Percentiles rank a stretch among this genome's conserved stretches.
Conservation (phyloP, 2,113 vertebrate species). For the Anarrhichthys ocellatus region DNA sequence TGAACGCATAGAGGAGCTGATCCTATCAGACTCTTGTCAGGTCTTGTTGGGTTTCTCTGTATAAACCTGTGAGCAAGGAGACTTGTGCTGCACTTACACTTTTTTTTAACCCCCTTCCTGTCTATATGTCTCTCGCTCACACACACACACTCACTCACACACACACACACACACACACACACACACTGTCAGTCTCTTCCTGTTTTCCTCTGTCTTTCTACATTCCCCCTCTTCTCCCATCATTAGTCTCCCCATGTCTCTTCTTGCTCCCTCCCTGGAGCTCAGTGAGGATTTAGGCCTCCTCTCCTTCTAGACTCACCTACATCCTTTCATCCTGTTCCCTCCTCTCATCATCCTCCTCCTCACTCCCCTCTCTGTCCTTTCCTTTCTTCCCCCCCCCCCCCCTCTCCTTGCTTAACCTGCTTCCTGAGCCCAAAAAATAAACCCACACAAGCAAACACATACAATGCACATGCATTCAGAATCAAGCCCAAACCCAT, state of each 20-base stretch:
- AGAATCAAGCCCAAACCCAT: conserved; percentile 70
- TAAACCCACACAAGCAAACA: conserved; percentile 39
- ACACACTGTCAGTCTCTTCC: conserved; percentile 29
- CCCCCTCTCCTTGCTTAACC: conserved; percentile 52
- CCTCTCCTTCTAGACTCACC: conserved; percentile 70
- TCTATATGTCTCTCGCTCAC: conserved; percentile 16
- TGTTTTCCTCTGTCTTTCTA: conserved; percentile 41
- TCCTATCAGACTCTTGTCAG: conserved; percentile 68
- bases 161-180: conserved; percentile 5
- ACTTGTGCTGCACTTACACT: conserved; percentile 45
- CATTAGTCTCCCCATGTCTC: conserved; percentile 61
- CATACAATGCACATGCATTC: conserved; percentile 52
- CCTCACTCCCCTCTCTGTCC: background rate
- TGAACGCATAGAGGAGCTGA: conserved; percentile 52
- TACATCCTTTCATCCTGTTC: conserved; percentile 73
- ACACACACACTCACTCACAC: background rate
- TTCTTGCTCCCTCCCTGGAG: conserved; percentile 55
- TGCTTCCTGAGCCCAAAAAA: conserved; percentile 65
- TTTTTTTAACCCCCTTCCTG: conserved; percentile 20
- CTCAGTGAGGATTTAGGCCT: conserved; percentile 72
- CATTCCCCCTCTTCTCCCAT: conserved; percentile 61
- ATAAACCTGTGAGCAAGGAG: conserved; percentile 43
- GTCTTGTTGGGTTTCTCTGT: conserved; percentile 57
- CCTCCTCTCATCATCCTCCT: conserved; percentile 40
- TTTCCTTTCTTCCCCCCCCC: conserved; percentile 10